Evolutionary conservation across 2,113 vertebrate species (phyloP).

Genomic region (Saccopteryx bilineata): DNA sequence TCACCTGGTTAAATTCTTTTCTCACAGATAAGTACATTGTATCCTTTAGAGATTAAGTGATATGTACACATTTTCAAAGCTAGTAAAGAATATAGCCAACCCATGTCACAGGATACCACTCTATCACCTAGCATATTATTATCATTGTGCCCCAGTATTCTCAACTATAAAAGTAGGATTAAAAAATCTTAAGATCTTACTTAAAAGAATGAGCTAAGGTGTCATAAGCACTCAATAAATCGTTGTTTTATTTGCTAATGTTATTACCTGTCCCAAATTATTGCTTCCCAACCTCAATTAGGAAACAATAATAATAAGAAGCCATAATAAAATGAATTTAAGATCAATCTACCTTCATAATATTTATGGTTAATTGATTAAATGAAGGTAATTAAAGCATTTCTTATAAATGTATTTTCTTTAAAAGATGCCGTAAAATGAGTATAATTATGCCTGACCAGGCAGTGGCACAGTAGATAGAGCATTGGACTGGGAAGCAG

Average conservation of each 20-base stretch:
- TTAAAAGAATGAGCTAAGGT: slow-evolving; percentile 13
- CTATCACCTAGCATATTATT: background rate
- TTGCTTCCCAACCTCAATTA: background rate
- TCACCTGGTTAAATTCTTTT: background rate
- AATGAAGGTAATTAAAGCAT: background rate
- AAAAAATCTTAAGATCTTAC: slow-evolving; percentile 7
- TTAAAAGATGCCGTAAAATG: background rate
- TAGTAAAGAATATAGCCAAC: background rate
- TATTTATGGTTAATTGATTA: slow-evolving; percentile 23
- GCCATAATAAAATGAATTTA: background rate
- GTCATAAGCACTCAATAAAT: background rate
- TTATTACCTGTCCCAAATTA: background rate
- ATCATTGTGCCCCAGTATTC: background rate
- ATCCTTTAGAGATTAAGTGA: background rate
- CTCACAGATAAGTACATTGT: background rate
- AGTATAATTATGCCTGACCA: background rate
- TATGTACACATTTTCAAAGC: background rate
- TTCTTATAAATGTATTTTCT: slow-evolving; percentile 31
- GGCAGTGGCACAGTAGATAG: too few relatives aligned
- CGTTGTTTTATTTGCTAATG: background rate
- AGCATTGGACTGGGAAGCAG: too few relatives aligned
- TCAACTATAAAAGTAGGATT: slow-evolving; percentile 7
- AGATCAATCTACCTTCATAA: background rate
- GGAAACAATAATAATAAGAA: background rate
- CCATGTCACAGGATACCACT: background rate